Evolutionary conservation across 2,113 vertebrate species (phyloP).

Genomic region (Tylochromis polylepis): DNA sequence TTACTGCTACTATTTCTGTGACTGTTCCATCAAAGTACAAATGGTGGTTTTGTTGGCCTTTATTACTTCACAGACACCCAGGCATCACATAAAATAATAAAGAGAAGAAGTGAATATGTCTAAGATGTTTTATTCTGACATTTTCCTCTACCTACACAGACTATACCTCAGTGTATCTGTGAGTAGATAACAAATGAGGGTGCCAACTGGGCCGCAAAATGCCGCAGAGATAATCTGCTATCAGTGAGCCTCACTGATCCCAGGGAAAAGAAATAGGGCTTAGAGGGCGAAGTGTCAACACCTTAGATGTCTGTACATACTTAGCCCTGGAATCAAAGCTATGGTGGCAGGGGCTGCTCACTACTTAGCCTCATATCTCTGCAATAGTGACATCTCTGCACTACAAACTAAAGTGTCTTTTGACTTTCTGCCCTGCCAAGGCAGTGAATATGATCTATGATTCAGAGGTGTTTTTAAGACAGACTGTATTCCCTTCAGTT

Average conservation of each 20-base stretch:
- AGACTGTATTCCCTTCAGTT: not conserved
- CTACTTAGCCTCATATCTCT: slow-evolving; percentile 55
- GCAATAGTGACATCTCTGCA: slow-evolving; percentile 43
- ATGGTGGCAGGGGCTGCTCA: slow-evolving; percentile 56
- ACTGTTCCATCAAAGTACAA: not conserved
- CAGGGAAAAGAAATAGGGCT: slow-evolving; percentile 61
- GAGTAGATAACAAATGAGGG: slow-evolving; percentile 69
- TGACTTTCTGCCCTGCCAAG: slow-evolving; percentile 40
- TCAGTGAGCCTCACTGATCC: slow-evolving; percentile 66
- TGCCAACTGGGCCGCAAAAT: slow-evolving; percentile 70
- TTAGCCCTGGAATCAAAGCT: slow-evolving; percentile 68
- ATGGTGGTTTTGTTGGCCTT: not conserved
- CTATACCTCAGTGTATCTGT: slow-evolving; percentile 60
- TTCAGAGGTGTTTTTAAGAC: not conserved
- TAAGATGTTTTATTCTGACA: slow-evolving; percentile 53
- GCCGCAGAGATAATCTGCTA: slow-evolving; percentile 69
- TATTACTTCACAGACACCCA: slow-evolving; percentile 8
- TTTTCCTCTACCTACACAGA: slow-evolving; percentile 48
- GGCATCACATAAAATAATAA: slow-evolving; percentile 32
- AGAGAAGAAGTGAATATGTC: slow-evolving; percentile 37
- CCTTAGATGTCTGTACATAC: slow-evolving; percentile 71
- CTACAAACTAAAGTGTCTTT: slow-evolving; percentile 51
- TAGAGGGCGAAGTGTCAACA: slow-evolving; percentile 68
- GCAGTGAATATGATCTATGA: not conserved
- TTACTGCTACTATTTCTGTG: not conserved